Conservation (phyloP, 2,113 vertebrate species). For the Osmerus mordax region DNA sequence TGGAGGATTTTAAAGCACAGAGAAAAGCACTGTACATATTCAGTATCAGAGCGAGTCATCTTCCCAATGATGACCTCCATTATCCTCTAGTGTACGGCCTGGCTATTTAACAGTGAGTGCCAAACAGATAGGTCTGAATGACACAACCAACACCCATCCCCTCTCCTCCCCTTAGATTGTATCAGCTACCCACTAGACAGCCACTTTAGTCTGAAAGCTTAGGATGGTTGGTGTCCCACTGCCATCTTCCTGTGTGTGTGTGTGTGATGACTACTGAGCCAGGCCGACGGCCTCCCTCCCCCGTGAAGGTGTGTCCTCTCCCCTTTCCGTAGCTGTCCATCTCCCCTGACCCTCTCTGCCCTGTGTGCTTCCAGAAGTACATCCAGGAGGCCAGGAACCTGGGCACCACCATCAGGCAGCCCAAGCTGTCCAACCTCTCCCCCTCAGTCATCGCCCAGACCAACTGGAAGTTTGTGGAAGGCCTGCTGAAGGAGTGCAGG, state of each 20-base stretch:
- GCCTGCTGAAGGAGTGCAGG: conserved; percentile 92
- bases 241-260: conserved; percentile 1
- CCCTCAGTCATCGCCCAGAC: conserved; percentile 98
- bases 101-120: not conserved
- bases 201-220: too few species aligned
- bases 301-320: not conserved
- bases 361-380: conserved; percentile 80
- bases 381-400: conserved; percentile 97
- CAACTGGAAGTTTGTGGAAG: conserved; percentile 99
- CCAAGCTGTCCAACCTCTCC: conserved; percentile 95
- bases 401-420: conserved; percentile 94
- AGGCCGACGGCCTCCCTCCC: not conserved
- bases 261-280: not conserved
- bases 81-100: not conserved
- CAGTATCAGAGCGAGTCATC: not conserved
- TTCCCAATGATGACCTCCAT: not conserved
- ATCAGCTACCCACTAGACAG: too few species aligned
- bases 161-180: too few species aligned
- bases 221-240: not conserved
- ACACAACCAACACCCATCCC: too few species aligned
- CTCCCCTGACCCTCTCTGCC: conserved; percentile 3
- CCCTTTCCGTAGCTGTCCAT: not conserved
- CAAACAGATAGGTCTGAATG: too few species aligned
- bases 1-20: not conserved
- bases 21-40: not conserved